These are phyloP conservation scores for Babylonia areolata DNA, from an alignment of 1,140 invertebrate species.

Conservation along the genomic window DNA sequence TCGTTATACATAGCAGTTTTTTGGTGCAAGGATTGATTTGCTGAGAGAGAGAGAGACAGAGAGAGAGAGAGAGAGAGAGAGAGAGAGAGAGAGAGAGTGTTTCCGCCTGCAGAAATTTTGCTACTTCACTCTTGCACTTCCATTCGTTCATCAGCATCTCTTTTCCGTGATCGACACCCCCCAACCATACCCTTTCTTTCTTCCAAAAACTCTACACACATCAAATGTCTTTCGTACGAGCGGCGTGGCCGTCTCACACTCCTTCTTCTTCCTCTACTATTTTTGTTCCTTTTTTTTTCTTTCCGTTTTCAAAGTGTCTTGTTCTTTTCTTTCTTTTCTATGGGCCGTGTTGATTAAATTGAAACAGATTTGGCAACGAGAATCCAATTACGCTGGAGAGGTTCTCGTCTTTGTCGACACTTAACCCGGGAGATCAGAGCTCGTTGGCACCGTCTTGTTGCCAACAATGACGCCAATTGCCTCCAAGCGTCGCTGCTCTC, in stretches of 20 bases:
- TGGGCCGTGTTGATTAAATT: constrained; percentile 38
- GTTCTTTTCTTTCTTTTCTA: neutral
- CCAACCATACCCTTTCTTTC: neutral
- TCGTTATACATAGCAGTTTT: too few species aligned
- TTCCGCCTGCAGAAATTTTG: neutral
- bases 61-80: neutral
- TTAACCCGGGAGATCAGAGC: constrained; percentile 16
- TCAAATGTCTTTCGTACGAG: too few species aligned
- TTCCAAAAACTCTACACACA: too few species aligned
- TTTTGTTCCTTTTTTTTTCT: neutral
- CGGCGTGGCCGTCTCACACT: too few species aligned
- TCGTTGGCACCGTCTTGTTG: constrained; percentile 26
- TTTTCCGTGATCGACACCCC: neutral
- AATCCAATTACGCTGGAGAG: constrained; percentile 35
- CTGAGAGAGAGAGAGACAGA: neutral
- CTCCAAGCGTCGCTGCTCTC: neutral
- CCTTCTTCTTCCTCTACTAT: neutral
- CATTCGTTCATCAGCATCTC: neutral
- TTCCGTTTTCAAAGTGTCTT: neutral
- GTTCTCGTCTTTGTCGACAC: constrained; percentile 21
- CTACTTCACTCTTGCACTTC: neutral
- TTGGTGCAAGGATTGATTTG: too few species aligned
- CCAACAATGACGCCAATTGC: constrained; percentile 26
- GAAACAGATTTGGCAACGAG: constrained; percentile 35
- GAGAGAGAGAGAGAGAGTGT: neutral